A percentile compares a stretch with the other conserved stretches of the same genome.
Conservation (phyloP, 1,140 invertebrate genomes). For the Xylocopa sonorina region DNA sequence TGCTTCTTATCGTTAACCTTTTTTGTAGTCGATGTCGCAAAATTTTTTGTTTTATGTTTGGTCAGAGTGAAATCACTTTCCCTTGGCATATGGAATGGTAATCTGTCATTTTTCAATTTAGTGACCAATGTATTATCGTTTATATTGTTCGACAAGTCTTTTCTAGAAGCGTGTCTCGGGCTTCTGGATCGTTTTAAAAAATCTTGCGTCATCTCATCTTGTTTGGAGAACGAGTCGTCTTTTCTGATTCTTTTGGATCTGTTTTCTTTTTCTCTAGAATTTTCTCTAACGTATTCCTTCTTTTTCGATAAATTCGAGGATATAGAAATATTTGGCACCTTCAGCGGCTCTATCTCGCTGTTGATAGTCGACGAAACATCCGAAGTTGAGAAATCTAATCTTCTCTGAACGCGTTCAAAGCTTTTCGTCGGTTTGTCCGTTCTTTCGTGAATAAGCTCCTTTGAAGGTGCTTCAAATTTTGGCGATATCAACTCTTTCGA, state of each 20-base stretch:
- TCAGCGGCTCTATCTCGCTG: constrained; percentile 75
- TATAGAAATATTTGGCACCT: constrained; percentile 76
- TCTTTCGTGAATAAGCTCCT: constrained; percentile 64
- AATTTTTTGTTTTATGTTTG: constrained; percentile 73
- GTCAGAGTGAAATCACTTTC: constrained; percentile 68
- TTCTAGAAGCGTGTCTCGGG: constrained; percentile 71
- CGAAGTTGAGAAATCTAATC: constrained; percentile 76
- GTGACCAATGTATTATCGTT: constrained; percentile 27
- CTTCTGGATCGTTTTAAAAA: constrained; percentile 67
- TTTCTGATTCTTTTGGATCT: constrained; percentile 77
- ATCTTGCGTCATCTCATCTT: constrained; percentile 66
- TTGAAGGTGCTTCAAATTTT: constrained; percentile 64
- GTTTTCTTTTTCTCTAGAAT: constrained; percentile 78
- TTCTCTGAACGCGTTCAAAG: constrained; percentile 74
- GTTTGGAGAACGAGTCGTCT: constrained; percentile 70
- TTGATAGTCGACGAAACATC: constrained; percentile 72
- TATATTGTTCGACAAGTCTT: constrained; percentile 67
- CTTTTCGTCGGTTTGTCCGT: constrained; percentile 68
- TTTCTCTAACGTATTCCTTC: constrained; percentile 76
- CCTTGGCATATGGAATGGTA: constrained; percentile 57
- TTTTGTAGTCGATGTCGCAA: constrained; percentile 67
- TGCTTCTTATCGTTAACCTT: constrained; percentile 74
- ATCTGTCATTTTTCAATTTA: constrained; percentile 72
- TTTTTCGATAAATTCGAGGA: constrained; percentile 74
- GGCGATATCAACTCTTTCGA: constrained; percentile 71